phyloP scores from a whole-genome alignment of 2,888 invertebrate genomes.

The Drosophila neonasuta region DNA sequence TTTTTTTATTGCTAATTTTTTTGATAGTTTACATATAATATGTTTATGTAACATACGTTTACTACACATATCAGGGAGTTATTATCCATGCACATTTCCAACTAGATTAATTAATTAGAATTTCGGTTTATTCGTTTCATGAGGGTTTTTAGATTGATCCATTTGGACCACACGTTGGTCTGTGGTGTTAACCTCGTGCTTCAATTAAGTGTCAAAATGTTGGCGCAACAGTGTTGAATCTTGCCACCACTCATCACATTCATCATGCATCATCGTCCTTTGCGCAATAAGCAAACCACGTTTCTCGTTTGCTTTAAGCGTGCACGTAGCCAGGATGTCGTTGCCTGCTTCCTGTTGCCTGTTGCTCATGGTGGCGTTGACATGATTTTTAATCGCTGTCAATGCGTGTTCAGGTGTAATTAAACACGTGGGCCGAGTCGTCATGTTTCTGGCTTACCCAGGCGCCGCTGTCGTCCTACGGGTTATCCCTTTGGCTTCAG shows the following conservation, averaged over 20 bases:
- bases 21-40: too few species aligned
- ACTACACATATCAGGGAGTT: too few species aligned
- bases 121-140: slow-evolving; percentile 15
- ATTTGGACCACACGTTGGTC: slow-evolving; percentile 18
- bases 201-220: slow-evolving; percentile 45
- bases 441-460: slow-evolving; percentile 7
- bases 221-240: slow-evolving; percentile 61
- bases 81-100: not conserved
- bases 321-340: slow-evolving; percentile 1
- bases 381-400: slow-evolving; percentile 72
- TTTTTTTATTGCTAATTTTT: too few species aligned
- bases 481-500: slow-evolving; percentile 34
- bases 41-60: too few species aligned
- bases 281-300: not conserved
- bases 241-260: slow-evolving; percentile 21
- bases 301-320: slow-evolving; percentile 3
- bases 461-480: slow-evolving; percentile 1
- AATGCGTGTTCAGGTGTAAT: slow-evolving; percentile 61
- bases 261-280: slow-evolving; percentile 7
- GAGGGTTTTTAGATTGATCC: slow-evolving; percentile 31
- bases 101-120: slow-evolving; percentile 4
- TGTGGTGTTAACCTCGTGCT: slow-evolving; percentile 40
- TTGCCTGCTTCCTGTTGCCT: slow-evolving; percentile 16
- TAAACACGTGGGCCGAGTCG: slow-evolving; percentile 61
- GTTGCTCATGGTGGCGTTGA: slow-evolving; percentile 44